Base-by-base conservation (phyloP, 2,888 invertebrate species). In the Dioctria linearis region DNA sequence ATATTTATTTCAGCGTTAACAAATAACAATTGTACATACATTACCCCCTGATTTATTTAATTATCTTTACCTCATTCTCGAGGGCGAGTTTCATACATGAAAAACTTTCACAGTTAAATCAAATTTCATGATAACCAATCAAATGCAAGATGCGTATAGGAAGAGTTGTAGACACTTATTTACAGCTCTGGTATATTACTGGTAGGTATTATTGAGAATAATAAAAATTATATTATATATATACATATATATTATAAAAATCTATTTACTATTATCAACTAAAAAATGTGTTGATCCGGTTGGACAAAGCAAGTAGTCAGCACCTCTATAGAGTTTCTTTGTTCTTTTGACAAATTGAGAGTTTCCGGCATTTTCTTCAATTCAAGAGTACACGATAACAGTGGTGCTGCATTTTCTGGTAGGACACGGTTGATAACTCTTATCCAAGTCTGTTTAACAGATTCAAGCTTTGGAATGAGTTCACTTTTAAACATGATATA, bases 401-500 rank as follows among this genome's bases (percentile, higher is more conserved):
- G 82, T 2, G 88, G 86, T 0, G 87, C 86, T 37, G 87, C 86
- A 80, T 86, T 87, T 82, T 88, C 89, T 4, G 89, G 88, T 8
- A 88, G 83, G 80, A 88, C 86, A 67, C 89, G 87, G 83, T 86
- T 87, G 13, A 86, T 85, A 3, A 89, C 89, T 0, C 88, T 87
- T 4, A 84, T 83, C 89, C 89, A 89, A 42, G 86, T 88, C 78
- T 82, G 84, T 11, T 83, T 85, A 5, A 87, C 85, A 11, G 83
- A 82, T 67, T 89, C 89, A 13, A 86, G 79, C 25, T 85, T 84
- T 2, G 85, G 84, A 59, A 86, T 84, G 2, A 89, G 81, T n/a
- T 85, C 83, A 43, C 83, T 84, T 3, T 86, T 86, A 11, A 94
- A 89, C 37, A 89, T 88, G 0, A 86, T 59, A 9, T 94, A 88